A percentile compares a stretch with the other conserved stretches of the same genome.
phyloP scores from a whole-genome alignment of 2,113 vertebrate genomes.

The Corythornis madagascariensis region DNA sequence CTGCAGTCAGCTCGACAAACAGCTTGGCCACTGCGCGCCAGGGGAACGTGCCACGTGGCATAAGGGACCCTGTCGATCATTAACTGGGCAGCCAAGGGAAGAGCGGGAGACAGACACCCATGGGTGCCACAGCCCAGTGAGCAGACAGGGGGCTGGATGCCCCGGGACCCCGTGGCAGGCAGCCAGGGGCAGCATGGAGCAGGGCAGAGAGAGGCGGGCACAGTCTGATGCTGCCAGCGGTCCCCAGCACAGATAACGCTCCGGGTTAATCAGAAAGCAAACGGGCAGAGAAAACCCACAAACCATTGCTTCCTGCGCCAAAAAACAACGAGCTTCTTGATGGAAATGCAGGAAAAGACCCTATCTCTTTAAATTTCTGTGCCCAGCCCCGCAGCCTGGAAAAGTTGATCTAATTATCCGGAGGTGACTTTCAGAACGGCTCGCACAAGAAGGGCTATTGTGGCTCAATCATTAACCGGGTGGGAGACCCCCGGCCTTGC shows the following conservation, averaged over 20 bases:
- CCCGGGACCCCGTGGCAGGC: rapidly evolving
- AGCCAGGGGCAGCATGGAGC: background rate
- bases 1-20: background rate
- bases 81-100: background rate
- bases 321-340: rapidly evolving
- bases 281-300: background rate
- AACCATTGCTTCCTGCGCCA: background rate
- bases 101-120: rapidly evolving
- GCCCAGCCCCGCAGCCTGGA: background rate
- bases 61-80: background rate
- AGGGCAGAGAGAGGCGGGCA: background rate
- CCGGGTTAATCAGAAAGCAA: background rate
- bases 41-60: background rate
- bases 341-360: background rate
- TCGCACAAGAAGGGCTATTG: conserved; percentile 18
- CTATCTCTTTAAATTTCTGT: background rate
- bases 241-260: rapidly evolving
- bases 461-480: conserved; percentile 71
- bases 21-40: background rate
- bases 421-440: conserved; percentile 32
- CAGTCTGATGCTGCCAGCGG: rapidly evolving
- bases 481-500: conserved; percentile 21
- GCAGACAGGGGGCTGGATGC: rapidly evolving
- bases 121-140: background rate
- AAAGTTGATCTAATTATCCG: background rate